Percentiles rank a stretch among this genome's conserved stretches.
These are phyloP conservation scores for Ichneumoninae sp. DNA, from an alignment of 2,888 invertebrate species.

Conservation along the genomic window DNA sequence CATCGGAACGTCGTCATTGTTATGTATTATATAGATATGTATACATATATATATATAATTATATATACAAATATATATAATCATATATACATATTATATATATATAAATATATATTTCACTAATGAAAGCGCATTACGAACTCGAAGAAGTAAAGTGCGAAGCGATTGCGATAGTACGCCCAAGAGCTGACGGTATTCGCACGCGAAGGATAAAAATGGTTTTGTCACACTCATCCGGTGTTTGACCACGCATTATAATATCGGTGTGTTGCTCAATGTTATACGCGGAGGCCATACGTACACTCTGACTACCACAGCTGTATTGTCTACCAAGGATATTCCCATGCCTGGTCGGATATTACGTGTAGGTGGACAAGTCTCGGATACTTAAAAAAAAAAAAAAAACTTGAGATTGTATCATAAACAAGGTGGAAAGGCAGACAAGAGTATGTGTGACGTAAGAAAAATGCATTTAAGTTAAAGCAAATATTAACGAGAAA, in stretches of 20 bases:
- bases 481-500: slow-evolving; percentile 5
- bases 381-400: neutral
- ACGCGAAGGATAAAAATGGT: slow-evolving; percentile 20
- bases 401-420: slow-evolving; percentile 12
- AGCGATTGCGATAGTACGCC: slow-evolving; percentile 2
- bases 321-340: slow-evolving; percentile 22
- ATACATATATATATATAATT: slow-evolving; percentile 33
- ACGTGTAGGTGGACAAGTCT: neutral
- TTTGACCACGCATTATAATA: slow-evolving; percentile 39
- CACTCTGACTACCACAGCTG: slow-evolving; percentile 17
- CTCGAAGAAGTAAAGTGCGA: slow-evolving; percentile 6
- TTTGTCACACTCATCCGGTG: slow-evolving; percentile 30
- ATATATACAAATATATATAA: slow-evolving; percentile 14
- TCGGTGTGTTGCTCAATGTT: slow-evolving; percentile 53
- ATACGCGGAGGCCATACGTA: slow-evolving; percentile 17
- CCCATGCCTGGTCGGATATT: neutral
- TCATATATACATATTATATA: slow-evolving; percentile 23
- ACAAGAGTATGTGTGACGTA: slow-evolving; percentile 24
- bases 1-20: slow-evolving; percentile 43
- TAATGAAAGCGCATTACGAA: slow-evolving; percentile 17
- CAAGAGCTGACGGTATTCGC: neutral
- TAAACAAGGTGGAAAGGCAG: neutral
- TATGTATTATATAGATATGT: slow-evolving; percentile 44
- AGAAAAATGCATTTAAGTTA: slow-evolving; percentile 35
- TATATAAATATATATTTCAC: slow-evolving; percentile 21